Base-by-base conservation (phyloP, 2,888 invertebrate genomes). In the Thecophora atra region DNA sequence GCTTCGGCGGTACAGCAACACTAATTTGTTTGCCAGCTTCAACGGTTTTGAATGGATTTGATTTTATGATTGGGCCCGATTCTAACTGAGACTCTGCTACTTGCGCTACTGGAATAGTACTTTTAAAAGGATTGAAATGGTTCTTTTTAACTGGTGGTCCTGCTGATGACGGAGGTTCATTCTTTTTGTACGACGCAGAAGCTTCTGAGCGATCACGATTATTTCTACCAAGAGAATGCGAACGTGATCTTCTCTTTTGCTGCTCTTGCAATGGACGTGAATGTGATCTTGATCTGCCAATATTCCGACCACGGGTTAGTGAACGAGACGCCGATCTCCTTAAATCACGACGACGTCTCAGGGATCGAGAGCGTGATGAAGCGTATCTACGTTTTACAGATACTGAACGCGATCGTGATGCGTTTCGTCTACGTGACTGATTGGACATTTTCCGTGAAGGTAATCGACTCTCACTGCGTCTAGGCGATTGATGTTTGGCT, bases 121-220 rank as follows among this genome's bases (percentile, higher is more conserved):
- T 77, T 73, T 82, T 82, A 28, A 82, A 82, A 0, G 82, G 82
- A 79, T 82, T 82, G 28, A 82, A 82, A 13, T 80, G 75, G 54
- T 70, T 68, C 44, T 75, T 75, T 24, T 72, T 72, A 8, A 56
- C 58, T 19, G 70, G 52, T 5, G 56, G 63, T 28, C 56, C 37
- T 47, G 66, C 7, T 42, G 21, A 24, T 2, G 70, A 30, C 2
- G 70, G 13, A 13, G 11, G 17, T 4, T 70, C 52, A 24, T 42
- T 44, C 30, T 73, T 72, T 56, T 37, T 44, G 11, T 24, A 47
- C 2, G 70, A 66, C 28, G 73, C 70, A 24, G 76, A 75, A 63
- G 77, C 76, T 47, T 54, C 70, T 11, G 77, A 76, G 42, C 72
- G 76, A 8, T 70, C 70, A 15, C 52, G 74, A 17, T 64, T 60